Conservation (phyloP, 2,113 vertebrate species). For the Pteronura brasiliensis region DNA sequence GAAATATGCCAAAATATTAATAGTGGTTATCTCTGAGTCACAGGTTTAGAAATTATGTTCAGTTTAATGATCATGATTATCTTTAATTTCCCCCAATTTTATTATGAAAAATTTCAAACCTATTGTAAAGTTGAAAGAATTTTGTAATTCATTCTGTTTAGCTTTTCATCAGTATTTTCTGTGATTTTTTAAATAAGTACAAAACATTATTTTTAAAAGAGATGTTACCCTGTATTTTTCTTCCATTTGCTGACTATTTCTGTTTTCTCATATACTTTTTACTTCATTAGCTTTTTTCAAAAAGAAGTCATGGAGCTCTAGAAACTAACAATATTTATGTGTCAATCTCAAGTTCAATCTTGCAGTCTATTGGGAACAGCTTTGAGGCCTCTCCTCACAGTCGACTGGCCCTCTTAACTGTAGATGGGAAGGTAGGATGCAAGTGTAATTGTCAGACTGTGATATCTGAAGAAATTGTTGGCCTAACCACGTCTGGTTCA, state of each 20-base stretch:
- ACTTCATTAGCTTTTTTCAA: not conserved
- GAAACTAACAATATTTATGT: not conserved
- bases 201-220: not conserved
- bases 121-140: not conserved
- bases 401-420: not conserved
- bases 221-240: not conserved
- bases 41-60: not conserved
- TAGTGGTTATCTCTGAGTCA: not conserved
- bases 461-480: not conserved
- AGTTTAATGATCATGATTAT: not conserved
- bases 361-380: not conserved
- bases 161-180: not conserved
- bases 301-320: not conserved
- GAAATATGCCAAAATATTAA: not conserved
- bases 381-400: not conserved
- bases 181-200: not conserved
- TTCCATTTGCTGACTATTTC: not conserved
- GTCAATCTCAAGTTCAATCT: not conserved
- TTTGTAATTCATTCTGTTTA: not conserved
- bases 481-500: not conserved
- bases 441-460: not conserved
- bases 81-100: not conserved
- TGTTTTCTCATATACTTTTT: conserved; percentile 6
- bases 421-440: not conserved
- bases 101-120: conserved; percentile 9